phyloP scores from a whole-genome alignment of 2,113 vertebrate genomes.

The Calidris pugnax region DNA sequence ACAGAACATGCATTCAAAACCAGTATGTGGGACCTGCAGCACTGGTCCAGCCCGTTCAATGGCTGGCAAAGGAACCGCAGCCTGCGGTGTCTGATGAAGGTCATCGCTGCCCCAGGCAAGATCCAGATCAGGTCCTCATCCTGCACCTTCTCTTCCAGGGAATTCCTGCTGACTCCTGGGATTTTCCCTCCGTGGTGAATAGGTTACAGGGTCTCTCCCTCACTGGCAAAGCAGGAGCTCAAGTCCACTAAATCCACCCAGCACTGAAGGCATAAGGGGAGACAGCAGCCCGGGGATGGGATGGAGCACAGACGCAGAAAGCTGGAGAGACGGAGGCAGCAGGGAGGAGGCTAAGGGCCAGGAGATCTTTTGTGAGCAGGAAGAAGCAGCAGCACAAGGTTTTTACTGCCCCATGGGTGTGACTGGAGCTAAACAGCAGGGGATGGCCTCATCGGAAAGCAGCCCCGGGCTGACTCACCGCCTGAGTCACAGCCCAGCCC shows the following conservation, averaged over 20 bases:
- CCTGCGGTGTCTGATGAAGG: not conserved
- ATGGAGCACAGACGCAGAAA: not conserved
- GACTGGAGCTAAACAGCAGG: not conserved
- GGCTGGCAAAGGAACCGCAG: not conserved
- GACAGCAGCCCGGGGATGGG: not conserved
- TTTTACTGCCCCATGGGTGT: not conserved
- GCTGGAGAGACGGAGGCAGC: accelerated
- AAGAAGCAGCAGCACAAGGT: not conserved
- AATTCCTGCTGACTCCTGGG: not conserved
- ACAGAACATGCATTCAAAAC: not conserved
- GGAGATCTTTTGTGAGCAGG: not conserved
- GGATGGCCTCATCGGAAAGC: not conserved
- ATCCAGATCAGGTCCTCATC: not conserved
- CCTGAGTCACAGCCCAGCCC: conserved; percentile 18
- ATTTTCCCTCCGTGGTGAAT: not conserved
- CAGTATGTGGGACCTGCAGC: not conserved
- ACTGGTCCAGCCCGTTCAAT: not conserved
- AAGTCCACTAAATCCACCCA: not conserved
- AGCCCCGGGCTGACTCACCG: not conserved
- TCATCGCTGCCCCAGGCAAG: not conserved
- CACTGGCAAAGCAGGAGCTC: not conserved
- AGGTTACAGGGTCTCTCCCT: not conserved
- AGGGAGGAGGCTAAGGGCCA: not conserved
- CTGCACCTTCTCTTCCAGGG: not conserved
- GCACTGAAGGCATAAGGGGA: not conserved